phyloP scores from a whole-genome alignment of 30 jellyfish, hydroid and myxozoan genomes.

The Clytia hemisphaerica region DNA sequence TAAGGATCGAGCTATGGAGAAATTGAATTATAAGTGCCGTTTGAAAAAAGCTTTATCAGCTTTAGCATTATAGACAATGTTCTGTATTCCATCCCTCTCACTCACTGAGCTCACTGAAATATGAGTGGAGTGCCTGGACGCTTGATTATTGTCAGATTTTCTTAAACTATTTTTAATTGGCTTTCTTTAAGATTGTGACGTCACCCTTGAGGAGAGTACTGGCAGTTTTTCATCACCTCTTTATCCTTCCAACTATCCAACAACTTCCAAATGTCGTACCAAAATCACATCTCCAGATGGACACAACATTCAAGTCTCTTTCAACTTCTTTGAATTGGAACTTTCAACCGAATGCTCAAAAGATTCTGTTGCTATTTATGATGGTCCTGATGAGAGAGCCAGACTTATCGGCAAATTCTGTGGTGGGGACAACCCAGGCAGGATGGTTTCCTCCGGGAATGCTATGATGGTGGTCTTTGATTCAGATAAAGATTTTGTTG shows the following conservation, averaged over 20 bases:
- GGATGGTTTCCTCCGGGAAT: slow-evolving; percentile 61
- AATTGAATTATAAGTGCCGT: too few relatives aligned
- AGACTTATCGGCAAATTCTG: slow-evolving; percentile 38
- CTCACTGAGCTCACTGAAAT: not conserved
- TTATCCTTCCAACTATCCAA: slow-evolving; percentile 53
- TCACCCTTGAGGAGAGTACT: slow-evolving; percentile 10
- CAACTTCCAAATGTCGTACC: slow-evolving; percentile 49
- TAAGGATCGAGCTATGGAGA: not conserved
- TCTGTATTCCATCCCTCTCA: not conserved
- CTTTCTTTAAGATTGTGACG: slow-evolving; percentile 50
- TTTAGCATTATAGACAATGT: not conserved
- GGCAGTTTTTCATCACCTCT: slow-evolving; percentile 63
- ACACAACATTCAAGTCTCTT: slow-evolving; percentile 31
- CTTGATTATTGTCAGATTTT: too few relatives aligned
- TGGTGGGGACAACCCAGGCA: slow-evolving; percentile 56
- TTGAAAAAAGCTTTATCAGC: not conserved
- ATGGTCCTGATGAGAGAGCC: slow-evolving; percentile 22
- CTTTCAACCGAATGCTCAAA: not conserved
- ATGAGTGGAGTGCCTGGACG: too few relatives aligned
- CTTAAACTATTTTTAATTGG: too few relatives aligned
- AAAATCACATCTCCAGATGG: slow-evolving; percentile 41
- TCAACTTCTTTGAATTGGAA: slow-evolving; percentile 48
- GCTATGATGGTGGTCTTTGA: slow-evolving; percentile 35
- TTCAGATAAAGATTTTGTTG: slow-evolving; percentile 45
- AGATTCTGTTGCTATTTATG: slow-evolving; percentile 15